Evolutionary conservation across 2,888 invertebrate species (phyloP).

Genomic region (Pseudoips prasinana): DNA sequence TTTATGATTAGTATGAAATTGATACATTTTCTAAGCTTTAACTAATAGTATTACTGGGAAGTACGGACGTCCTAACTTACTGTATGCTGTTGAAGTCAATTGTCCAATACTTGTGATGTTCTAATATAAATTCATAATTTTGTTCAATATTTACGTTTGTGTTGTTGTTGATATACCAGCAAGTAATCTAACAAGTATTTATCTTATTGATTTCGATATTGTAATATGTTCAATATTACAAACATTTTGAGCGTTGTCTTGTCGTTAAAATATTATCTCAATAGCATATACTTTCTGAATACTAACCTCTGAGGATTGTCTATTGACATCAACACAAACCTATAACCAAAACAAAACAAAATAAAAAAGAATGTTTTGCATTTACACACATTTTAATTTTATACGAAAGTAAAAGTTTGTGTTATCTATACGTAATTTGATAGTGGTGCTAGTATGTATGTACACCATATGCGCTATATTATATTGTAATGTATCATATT

Average conservation of each 20-base stretch:
- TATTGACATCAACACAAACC: conserved; percentile 9
- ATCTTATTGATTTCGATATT: too few relatives aligned
- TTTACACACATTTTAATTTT: conserved; percentile 42
- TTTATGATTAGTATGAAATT: not conserved
- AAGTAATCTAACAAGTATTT: not conserved
- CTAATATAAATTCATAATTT: conserved; percentile 21
- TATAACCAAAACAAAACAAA: conserved; percentile 5
- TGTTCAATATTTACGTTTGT: conserved; percentile 10
- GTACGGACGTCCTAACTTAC: conserved; percentile 9
- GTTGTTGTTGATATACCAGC: conserved; percentile 7
- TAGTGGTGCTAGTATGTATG: conserved; percentile 55
- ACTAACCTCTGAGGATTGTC: too few relatives aligned
- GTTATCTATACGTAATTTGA: conserved; percentile 46
- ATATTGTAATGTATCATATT: conserved; percentile 24
- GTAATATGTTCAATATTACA: too few relatives aligned
- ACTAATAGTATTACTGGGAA: not conserved
- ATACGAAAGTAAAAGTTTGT: conserved; percentile 20
- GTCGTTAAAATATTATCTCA: too few relatives aligned
- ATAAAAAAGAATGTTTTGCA: conserved; percentile 35
- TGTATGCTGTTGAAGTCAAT: conserved; percentile 35
- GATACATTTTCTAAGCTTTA: too few relatives aligned
- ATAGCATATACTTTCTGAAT: too few relatives aligned
- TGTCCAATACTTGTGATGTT: conserved; percentile 37
- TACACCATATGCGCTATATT: conserved; percentile 38
- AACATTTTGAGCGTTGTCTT: too few relatives aligned